Base-by-base conservation (phyloP, 2,888 invertebrate genomes). In the Nephrotoma appendiculata region DNA sequence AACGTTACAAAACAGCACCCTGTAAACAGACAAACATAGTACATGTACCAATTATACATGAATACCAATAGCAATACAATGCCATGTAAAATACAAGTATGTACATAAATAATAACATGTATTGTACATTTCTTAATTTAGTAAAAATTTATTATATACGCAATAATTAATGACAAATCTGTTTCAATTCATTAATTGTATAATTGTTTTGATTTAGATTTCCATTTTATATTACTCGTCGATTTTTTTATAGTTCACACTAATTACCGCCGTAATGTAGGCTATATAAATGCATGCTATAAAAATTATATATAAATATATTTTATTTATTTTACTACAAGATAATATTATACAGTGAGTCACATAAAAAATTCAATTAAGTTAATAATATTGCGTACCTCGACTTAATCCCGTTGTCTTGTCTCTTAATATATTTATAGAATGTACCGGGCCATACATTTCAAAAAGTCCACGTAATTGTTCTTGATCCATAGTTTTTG, bases 391-490 rank as follows among this genome's bases (percentile, higher is more conserved):
- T 57, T 9, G 12, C 57, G 5, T 41, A 85, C 85, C 85, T 85
- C 43, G 41, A 85, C 85, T 85, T 43, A 85, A 43, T 85, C 85
- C 85, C 42, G 42, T 85, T 85, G 41, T 6, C 43, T 85, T 85
- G 43, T 85, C 85, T 85, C 15, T 85, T 85, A 85, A 9, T 42
- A 85, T 43, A 85, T 85, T 85, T 43, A 85, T 85, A n/a, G 85
- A 43, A 85, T 85, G 85, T 42, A 85, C 85, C n/a, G 42, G 85
- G 15, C 85, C 85, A 42, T 85, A 85, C 43, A 43, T 43, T 85
- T 85, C 85, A 85, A 85, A 85, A n/a, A 85, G 41, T 85, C 43
- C 42, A 42, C 43, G 85, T 85, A 85, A 85, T 85, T 85, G 85
- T 42, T 85, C 85, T 7, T 41, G 42, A 85, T 41, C 43, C 43